phyloP scores from a whole-genome alignment of 1,140 invertebrate species.

The Drosophila micromelanica region DNA sequence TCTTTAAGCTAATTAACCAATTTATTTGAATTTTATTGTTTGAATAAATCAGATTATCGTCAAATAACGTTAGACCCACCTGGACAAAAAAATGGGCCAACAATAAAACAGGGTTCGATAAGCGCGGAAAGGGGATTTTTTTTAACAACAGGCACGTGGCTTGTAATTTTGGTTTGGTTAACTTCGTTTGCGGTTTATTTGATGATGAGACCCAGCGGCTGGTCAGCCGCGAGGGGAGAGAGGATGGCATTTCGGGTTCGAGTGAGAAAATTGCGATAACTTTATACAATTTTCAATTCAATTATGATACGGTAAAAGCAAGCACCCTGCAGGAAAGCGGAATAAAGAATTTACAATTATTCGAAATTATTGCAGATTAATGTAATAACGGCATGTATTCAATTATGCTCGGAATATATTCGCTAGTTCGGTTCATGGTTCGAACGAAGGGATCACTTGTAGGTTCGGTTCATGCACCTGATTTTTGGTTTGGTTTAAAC shows the following conservation, averaged over 20 bases:
- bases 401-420: too few species aligned
- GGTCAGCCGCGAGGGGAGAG: not conserved
- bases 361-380: too few species aligned
- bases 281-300: slow-evolving; percentile 36
- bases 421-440: too few species aligned
- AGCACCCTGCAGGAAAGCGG: not conserved
- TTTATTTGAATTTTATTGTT: slow-evolving; percentile 64
- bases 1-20: slow-evolving; percentile 58
- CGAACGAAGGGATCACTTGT: too few species aligned
- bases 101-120: slow-evolving; percentile 44
- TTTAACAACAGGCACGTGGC: slow-evolving; percentile 28
- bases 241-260: not conserved
- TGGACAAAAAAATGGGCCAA: slow-evolving; percentile 10
- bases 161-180: slow-evolving; percentile 33
- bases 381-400: too few species aligned
- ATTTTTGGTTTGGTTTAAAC: too few species aligned
- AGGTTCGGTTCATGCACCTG: too few species aligned
- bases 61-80: slow-evolving; percentile 30
- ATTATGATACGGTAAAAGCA: slow-evolving; percentile 26
- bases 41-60: slow-evolving; percentile 65
- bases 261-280: slow-evolving; percentile 9
- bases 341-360: too few species aligned
- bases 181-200: slow-evolving; percentile 42
- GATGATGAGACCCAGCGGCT: slow-evolving; percentile 24
- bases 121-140: not conserved